Percentiles rank a stretch among this genome's conserved stretches.
phyloP scores from a whole-genome alignment of 2,888 invertebrate genomes.

The Acrobeloides nanus region DNA sequence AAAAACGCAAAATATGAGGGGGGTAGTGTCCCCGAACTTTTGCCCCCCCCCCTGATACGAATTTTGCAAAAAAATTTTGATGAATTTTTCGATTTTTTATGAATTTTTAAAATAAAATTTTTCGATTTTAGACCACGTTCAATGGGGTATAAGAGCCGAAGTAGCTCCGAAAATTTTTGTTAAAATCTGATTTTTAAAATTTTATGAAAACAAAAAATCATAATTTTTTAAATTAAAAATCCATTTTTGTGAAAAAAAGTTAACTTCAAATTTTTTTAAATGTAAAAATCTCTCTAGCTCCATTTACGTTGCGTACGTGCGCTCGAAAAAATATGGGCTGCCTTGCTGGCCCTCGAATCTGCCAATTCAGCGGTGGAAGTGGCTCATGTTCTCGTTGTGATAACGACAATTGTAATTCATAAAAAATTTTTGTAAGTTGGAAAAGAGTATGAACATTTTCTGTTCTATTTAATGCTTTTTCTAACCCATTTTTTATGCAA shows the following conservation, averaged over 20 bases:
- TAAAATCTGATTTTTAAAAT: not conserved
- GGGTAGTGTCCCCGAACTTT: no score
- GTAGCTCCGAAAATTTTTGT: not conserved
- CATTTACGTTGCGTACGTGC: conserved; percentile 41
- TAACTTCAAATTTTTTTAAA: not conserved
- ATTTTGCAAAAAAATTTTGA: no score
- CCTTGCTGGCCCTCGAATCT: conserved; percentile 43
- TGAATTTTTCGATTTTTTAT: no score
- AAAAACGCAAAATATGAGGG: no score
- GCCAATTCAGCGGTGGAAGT: conserved; percentile 41
- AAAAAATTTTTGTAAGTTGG: not conserved
- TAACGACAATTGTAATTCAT: conserved; percentile 35
- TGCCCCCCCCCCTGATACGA: no score
- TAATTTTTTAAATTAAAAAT: no score
- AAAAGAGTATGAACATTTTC: not conserved
- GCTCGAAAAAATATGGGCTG: conserved; percentile 40
- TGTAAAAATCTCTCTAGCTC: conserved; percentile 38
- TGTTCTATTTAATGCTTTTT: no score
- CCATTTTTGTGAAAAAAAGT: conserved; percentile 3
- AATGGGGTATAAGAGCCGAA: not conserved
- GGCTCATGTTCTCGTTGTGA: conserved; percentile 42
- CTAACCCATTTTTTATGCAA: no score
- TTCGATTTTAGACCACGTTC: no score
- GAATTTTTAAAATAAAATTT: no score
- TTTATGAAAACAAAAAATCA: no score